Conservation (phyloP, 2,113 vertebrate species). For the Tyto alba region DNA sequence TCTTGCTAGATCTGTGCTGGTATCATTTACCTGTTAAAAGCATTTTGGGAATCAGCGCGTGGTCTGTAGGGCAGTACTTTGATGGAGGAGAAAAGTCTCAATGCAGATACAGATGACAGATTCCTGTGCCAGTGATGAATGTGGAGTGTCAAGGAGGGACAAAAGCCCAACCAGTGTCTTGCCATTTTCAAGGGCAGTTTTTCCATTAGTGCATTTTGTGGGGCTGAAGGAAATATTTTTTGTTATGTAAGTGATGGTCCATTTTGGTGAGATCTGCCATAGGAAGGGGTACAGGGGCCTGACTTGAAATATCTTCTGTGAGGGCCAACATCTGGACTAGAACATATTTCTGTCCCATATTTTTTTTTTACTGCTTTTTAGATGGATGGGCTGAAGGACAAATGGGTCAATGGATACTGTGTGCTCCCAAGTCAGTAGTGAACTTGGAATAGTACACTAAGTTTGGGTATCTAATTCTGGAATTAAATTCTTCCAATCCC, state of each 20-base stretch:
- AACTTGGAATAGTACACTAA: neutral
- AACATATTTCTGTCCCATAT: neutral
- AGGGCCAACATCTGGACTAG: neutral
- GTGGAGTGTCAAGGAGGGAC: neutral
- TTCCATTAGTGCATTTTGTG: neutral
- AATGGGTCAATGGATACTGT: neutral
- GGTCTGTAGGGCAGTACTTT: neutral
- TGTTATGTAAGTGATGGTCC: neutral
- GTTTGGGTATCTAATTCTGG: neutral
- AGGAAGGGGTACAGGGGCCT: neutral
- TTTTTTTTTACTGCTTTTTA: neutral
- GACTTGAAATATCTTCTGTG: neutral
- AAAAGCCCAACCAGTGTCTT: neutral
- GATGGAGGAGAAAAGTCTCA: neutral
- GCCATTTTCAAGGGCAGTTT: neutral
- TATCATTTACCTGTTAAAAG: neutral
- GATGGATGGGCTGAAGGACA: neutral
- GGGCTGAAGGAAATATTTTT: neutral
- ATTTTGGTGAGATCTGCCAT: neutral
- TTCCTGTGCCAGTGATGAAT: neutral
- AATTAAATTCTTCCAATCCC: neutral
- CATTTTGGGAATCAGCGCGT: neutral
- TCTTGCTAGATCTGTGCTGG: too few species aligned
- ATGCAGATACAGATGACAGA: fast-evolving
- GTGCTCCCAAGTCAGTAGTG: neutral